phyloP scores from a whole-genome alignment of 2,888 invertebrate genomes.

The Tetanocera ferruginea region DNA sequence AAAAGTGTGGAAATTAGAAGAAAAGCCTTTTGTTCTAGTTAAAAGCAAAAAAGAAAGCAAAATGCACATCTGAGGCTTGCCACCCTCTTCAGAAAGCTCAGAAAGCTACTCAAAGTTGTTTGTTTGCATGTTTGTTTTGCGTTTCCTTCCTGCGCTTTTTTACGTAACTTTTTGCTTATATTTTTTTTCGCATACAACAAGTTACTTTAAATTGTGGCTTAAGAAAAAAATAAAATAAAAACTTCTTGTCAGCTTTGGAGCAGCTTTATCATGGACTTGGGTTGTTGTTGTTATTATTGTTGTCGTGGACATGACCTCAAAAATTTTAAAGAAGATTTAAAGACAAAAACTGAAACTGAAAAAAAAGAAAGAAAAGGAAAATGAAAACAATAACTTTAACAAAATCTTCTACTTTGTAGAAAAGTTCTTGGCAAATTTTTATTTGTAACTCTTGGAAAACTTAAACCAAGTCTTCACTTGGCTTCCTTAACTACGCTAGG shows the following conservation, averaged over 20 bases:
- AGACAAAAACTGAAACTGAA: background rate
- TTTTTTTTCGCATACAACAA: background rate
- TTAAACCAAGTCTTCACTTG: no score
- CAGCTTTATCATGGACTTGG: background rate
- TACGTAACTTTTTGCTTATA: background rate
- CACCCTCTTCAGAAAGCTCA: no score
- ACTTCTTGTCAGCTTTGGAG: conserved; percentile 9
- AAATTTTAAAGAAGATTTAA: conserved; percentile 31
- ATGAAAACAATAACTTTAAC: no score
- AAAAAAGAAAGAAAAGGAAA: no score
- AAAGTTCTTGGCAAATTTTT: background rate
- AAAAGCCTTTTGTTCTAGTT: background rate
- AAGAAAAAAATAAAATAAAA: background rate
- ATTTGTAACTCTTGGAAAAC: no score
- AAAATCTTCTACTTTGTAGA: background rate
- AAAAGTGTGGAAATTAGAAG: background rate
- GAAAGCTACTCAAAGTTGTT: background rate
- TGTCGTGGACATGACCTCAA: conserved; percentile 40
- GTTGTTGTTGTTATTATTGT: background rate
- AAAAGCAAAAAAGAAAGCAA: background rate
- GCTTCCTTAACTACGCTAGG: no score
- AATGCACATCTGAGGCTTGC: background rate
- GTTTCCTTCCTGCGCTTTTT: conserved; percentile 2
- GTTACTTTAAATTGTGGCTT: background rate
- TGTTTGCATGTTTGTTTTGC: background rate